A percentile compares a stretch with the other conserved stretches of the same genome.
These are phyloP conservation scores for Rotaria socialis DNA, from an alignment of 2,888 invertebrate genomes.

Conservation along the genomic window DNA sequence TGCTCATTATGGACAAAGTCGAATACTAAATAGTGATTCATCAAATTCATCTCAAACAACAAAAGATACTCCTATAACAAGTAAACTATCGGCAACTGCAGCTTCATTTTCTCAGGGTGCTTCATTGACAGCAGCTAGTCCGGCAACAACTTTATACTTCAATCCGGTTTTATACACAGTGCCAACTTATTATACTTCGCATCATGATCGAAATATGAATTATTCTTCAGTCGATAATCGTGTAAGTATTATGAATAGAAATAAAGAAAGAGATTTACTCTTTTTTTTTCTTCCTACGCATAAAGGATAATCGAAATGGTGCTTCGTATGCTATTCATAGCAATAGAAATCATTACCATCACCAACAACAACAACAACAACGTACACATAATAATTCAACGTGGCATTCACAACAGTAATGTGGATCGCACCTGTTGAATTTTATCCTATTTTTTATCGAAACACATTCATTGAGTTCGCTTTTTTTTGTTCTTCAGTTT, in stretches of 20 bases:
- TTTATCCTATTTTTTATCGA: background rate
- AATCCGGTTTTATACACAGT: background rate
- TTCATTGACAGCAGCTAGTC: background rate
- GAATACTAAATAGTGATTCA: background rate
- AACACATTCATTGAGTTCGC: background rate
- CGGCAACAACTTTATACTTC: background rate
- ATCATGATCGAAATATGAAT: background rate
- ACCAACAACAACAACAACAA: constrained; percentile 23
- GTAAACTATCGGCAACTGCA: background rate
- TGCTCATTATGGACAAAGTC: background rate
- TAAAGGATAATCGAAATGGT: constrained; percentile 7
- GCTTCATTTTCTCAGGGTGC: constrained; percentile 1
- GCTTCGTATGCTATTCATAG: background rate
- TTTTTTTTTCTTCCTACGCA: background rate
- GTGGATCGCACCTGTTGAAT: background rate
- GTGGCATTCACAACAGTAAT: constrained; percentile 12
- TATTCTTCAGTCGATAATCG: background rate
- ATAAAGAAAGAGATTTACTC: background rate
- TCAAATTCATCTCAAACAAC: background rate
- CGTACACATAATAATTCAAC: background rate
- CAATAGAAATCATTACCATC: background rate
- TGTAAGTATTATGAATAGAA: background rate
- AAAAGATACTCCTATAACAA: background rate
- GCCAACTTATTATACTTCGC: background rate
- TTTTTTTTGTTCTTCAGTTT: background rate